These are phyloP conservation scores for Grallaria varia DNA, from an alignment of 2,113 vertebrate species.

Conservation along the genomic window DNA sequence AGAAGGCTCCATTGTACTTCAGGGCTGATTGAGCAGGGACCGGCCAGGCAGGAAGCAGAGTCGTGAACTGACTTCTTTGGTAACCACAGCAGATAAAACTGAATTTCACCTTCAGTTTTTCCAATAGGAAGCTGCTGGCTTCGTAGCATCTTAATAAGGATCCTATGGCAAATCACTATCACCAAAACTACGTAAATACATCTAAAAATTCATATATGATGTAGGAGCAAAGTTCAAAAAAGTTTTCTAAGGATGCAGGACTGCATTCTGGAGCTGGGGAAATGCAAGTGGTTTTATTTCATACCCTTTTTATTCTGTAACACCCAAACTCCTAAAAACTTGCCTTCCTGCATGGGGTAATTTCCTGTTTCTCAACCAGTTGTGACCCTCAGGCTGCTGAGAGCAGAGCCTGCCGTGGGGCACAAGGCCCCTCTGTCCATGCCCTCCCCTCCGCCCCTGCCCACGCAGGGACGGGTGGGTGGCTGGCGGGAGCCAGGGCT, in stretches of 20 bases:
- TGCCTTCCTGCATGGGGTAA: fast-evolving
- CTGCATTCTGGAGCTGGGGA: neutral
- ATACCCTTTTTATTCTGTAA: fast-evolving
- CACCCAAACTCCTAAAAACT: neutral
- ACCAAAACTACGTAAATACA: fast-evolving
- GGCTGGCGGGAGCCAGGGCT: neutral
- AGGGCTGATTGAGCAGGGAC: neutral
- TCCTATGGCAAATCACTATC: neutral
- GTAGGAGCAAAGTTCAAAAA: neutral
- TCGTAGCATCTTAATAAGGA: neutral
- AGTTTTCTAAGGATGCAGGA: neutral
- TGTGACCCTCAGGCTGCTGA: neutral
- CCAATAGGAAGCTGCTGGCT: neutral
- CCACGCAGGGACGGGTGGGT: neutral
- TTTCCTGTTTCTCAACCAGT: neutral
- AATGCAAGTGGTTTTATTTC: fast-evolving
- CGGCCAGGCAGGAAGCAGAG: neutral
- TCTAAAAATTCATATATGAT: fast-evolving
- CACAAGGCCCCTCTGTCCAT: neutral
- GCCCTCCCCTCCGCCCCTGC: neutral
- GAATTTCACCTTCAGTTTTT: neutral
- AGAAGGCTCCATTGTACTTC: fast-evolving
- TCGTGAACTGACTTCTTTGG: neutral
- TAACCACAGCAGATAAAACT: neutral
- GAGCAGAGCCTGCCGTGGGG: neutral